Evolutionary conservation across 1,140 invertebrate species (phyloP).

Genomic region (Proales similis): DNA sequence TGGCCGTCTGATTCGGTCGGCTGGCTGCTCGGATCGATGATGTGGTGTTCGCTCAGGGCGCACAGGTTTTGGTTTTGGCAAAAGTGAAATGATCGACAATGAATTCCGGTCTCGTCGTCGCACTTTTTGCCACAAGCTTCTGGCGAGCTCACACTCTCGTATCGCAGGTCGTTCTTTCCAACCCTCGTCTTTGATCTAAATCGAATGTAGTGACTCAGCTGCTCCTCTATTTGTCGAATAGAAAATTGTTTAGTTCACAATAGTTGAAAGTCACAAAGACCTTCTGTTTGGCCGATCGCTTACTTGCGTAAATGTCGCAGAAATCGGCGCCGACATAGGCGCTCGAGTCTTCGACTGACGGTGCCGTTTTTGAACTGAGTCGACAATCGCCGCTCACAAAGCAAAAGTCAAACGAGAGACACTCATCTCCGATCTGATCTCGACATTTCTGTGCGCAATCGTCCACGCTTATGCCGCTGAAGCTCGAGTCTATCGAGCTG

Average conservation of each 20-base stretch:
- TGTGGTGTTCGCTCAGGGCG: conserved; percentile 6
- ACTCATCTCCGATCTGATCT: conserved; percentile 29
- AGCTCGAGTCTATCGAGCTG: background rate
- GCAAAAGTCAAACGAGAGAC: conserved; percentile 30
- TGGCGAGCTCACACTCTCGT: background rate
- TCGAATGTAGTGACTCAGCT: conserved; percentile 12
- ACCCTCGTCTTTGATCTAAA: conserved; percentile 2
- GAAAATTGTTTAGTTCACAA: too few species aligned
- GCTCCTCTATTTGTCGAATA: conserved; percentile 1
- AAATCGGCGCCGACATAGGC: background rate
- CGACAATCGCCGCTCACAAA: conserved; percentile 20
- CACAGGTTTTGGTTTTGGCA: background rate
- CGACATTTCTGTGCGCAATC: conserved; percentile 25
- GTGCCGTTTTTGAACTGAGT: conserved; percentile 10
- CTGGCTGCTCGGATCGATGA: background rate
- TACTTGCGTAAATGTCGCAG: conserved; percentile 35
- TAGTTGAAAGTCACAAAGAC: too few species aligned
- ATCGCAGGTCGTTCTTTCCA: conserved; percentile 14
- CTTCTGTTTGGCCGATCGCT: background rate
- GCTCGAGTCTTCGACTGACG: background rate
- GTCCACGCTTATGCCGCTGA: conserved; percentile 2
- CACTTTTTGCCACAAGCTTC: conserved; percentile 23
- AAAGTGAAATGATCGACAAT: conserved; percentile 33
- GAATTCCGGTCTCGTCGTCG: conserved; percentile 3
- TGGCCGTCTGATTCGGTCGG: background rate